Evolutionary conservation across 2,888 invertebrate genomes (phyloP).

Genomic region (Ophraella communa): DNA sequence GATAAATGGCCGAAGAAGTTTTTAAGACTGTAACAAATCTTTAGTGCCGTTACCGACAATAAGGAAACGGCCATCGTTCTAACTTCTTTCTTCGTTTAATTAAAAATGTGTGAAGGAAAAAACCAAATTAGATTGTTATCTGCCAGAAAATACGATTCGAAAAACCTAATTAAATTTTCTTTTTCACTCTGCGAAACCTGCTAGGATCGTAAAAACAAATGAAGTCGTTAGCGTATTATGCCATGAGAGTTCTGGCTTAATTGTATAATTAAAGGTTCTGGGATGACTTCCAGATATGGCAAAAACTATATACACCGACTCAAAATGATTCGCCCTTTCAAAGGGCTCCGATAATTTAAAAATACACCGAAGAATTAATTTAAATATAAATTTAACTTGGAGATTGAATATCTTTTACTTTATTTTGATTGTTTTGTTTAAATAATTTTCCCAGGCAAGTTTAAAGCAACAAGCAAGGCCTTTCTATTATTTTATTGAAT

Average conservation of each 20-base stretch:
- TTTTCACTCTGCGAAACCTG: conserved; percentile 35
- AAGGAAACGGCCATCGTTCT: conserved; percentile 20
- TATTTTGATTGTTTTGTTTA: no score
- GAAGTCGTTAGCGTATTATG: conserved; percentile 33
- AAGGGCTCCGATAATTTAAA: background rate
- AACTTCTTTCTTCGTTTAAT: conserved; percentile 31
- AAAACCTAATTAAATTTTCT: conserved; percentile 37
- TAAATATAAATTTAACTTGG: background rate
- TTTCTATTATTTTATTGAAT: no score
- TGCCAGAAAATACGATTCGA: conserved; percentile 34
- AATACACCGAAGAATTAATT: conserved; percentile 1
- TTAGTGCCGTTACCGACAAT: conserved; percentile 18
- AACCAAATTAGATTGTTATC: conserved; percentile 37
- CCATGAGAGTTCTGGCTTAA: conserved; percentile 30
- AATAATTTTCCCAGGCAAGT: no score
- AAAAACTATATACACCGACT: conserved; percentile 12
- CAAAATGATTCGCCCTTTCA: background rate
- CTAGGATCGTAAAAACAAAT: conserved; percentile 34
- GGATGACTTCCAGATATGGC: conserved; percentile 26
- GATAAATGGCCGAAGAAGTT: conserved; percentile 18
- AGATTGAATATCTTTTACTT: no score
- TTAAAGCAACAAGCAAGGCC: no score
- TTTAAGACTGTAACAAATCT: conserved; percentile 21
- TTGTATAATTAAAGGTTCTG: conserved; percentile 32
- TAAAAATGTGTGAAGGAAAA: conserved; percentile 36